Base-by-base conservation (phyloP, 2,113 vertebrate genomes). In the Bubo scandiacus region DNA sequence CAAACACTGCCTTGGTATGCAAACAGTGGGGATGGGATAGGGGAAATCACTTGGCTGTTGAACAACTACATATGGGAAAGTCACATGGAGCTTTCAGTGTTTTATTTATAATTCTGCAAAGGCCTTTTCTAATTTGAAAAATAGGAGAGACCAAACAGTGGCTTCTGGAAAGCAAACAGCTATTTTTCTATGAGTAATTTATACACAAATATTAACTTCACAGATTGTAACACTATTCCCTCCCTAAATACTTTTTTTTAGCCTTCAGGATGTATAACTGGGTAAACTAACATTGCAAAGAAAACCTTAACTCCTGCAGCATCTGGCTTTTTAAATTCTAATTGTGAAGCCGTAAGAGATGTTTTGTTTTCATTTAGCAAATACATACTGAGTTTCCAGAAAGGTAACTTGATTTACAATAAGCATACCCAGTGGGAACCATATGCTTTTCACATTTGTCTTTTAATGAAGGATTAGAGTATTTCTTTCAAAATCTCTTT, bases 61-160 rank as follows among this genome's bases (percentile, higher is more conserved):
- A 94, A 94, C 92, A 95, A 51, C 54, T 96, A 71, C 96, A 95
- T 96, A 95, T 94, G 92, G 93, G 49, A 85, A 96, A 95, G 90
- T 96, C 94, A 92, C 89, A 49, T 92, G 91, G 67, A 90, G 62
- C 62, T 95, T 94, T 87, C 70, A 75, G 78, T 80, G 70, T 42
- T 97, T 94, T 95, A 95, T 91, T 96, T 96, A 80, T 51, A 96
- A 94, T 95, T 95, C 74, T 92, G 86, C 84, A 95, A 95, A 89
- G 84, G 78, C 84, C 54, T 95, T 78, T 85, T 85, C 61, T 92
- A 68, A 74, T 86, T 92, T 85, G 77, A 85, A 94, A 94, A 92
- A 82, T 62, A 82, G 68, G 40, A 92, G 71, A 93, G 45, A 92
- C 84, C 54, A 91, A 90, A 55, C 27, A 85, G 58, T 71, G 42